These are phyloP conservation scores for Panagrolaimus sp. DNA, from an alignment of 1,140 invertebrate species.

Conservation along the genomic window DNA sequence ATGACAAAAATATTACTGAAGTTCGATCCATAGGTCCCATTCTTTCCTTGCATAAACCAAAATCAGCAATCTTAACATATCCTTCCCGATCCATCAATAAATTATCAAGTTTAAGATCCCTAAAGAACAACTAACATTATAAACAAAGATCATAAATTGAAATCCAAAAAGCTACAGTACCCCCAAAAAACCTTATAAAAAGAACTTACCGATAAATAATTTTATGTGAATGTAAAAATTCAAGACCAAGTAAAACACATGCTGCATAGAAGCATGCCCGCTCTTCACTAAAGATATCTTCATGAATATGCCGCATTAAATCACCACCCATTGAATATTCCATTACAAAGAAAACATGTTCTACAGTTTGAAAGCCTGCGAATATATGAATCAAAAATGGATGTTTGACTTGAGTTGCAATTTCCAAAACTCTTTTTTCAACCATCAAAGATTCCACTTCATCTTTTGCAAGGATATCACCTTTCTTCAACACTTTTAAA, in stretches of 20 bases:
- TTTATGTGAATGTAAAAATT: conserved; percentile 97
- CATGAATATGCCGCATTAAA: conserved; percentile 99
- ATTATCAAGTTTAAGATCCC: conserved; percentile 97
- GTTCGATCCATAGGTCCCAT: conserved; percentile 97
- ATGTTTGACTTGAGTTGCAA: conserved; percentile 80
- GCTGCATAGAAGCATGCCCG: conserved; percentile 96
- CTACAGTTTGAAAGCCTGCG: conserved; percentile 94
- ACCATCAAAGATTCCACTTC: conserved; percentile 92
- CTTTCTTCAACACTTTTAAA: conserved; percentile 96
- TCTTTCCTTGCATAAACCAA: conserved; percentile 97
- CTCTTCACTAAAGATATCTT: conserved; percentile 92
- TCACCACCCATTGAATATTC: conserved; percentile 80
- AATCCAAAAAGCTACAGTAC: neutral
- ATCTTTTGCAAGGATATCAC: conserved; percentile 94
- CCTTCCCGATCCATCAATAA: conserved; percentile 92
- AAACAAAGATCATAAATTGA: neutral
- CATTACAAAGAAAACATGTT: conserved; percentile 98
- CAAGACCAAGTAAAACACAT: conserved; percentile 93
- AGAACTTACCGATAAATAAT: conserved; percentile 74
- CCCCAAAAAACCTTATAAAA: neutral
- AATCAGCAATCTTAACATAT: conserved; percentile 98
- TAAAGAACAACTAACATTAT: conserved; percentile 60
- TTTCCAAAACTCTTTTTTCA: conserved; percentile 97
- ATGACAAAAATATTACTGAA: conserved; percentile 95
- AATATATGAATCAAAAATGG: conserved; percentile 98